These are phyloP conservation scores for Muschampia plurimacula DNA, from an alignment of 2,888 invertebrate genomes.

Conservation along the genomic window DNA sequence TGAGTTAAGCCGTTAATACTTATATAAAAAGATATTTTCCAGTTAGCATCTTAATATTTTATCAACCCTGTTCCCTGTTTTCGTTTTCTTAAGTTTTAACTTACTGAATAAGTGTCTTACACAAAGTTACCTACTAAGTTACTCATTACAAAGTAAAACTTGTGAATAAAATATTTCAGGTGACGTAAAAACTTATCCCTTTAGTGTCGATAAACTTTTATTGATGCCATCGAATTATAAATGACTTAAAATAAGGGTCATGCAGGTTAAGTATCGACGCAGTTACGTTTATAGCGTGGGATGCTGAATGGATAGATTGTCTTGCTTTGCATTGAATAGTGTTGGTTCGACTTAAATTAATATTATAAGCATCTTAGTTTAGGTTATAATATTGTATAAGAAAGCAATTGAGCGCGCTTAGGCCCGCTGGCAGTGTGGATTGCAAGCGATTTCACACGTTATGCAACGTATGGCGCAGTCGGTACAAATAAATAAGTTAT, in stretches of 20 bases:
- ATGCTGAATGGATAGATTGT: constrained; percentile 15
- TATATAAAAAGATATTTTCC: too few relatives aligned
- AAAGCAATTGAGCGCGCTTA: not conserved
- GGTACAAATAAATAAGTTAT: too few relatives aligned
- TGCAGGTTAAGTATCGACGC: constrained; percentile 17
- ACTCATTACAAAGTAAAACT: not conserved
- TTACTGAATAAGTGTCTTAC: too few relatives aligned
- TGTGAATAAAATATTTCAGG: not conserved
- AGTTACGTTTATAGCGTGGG: constrained; percentile 17
- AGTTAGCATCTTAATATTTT: too few relatives aligned
- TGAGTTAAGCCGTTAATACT: too few relatives aligned
- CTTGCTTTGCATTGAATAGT: constrained; percentile 21
- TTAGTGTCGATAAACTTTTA: constrained; percentile 6
- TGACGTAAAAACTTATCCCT: not conserved
- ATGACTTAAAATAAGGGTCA: constrained; percentile 18
- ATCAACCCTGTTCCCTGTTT: too few relatives aligned
- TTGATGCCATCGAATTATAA: constrained; percentile 12
- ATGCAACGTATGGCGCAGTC: too few relatives aligned
- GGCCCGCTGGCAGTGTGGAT: too few relatives aligned
- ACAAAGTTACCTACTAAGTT: too few relatives aligned
- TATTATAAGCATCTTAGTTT: constrained; percentile 2
- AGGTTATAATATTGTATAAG: not conserved
- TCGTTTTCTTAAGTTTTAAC: too few relatives aligned
- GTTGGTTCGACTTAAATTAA: constrained; percentile 4
- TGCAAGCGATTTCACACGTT: too few relatives aligned